Evolutionary conservation across 1,140 invertebrate genomes (phyloP).

Genomic region (Hirudo medicinalis): DNA sequence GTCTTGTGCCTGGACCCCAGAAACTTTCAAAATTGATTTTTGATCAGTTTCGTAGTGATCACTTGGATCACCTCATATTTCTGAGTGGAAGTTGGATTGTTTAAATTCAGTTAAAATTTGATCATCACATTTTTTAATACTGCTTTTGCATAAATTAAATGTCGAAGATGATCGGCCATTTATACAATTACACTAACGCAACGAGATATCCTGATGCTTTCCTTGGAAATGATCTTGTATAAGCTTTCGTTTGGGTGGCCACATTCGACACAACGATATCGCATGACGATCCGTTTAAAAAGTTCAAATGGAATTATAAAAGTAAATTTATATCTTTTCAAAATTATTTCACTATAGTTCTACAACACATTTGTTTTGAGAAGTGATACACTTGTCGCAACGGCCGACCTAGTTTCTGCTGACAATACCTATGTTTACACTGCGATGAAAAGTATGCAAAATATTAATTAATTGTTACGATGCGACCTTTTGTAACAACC

Average conservation of each 20-base stretch:
- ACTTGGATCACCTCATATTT: not conserved
- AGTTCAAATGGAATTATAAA: not conserved
- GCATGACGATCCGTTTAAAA: not conserved
- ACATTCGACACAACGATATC: conserved; percentile 28
- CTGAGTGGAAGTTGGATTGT: conserved; percentile 1
- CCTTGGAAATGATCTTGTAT: conserved; percentile 28
- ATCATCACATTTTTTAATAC: not conserved
- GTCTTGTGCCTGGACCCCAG: too few species aligned
- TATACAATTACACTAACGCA: conserved; percentile 28
- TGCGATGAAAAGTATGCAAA: too few species aligned
- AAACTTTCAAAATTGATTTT: not conserved
- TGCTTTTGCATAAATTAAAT: too few species aligned
- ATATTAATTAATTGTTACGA: too few species aligned
- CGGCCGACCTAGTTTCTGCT: too few species aligned
- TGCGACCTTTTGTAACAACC: too few species aligned
- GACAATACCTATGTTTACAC: too few species aligned
- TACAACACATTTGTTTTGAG: not conserved
- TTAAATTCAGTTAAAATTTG: not conserved
- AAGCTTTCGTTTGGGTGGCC: conserved; percentile 25
- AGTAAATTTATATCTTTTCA: not conserved
- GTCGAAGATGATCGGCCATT: not conserved
- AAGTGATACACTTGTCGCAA: not conserved
- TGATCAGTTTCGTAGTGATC: not conserved
- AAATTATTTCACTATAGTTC: not conserved
- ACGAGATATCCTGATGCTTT: conserved; percentile 30